Conservation (phyloP, 2,888 invertebrate genomes). For the Cephus rjabovi region DNA sequence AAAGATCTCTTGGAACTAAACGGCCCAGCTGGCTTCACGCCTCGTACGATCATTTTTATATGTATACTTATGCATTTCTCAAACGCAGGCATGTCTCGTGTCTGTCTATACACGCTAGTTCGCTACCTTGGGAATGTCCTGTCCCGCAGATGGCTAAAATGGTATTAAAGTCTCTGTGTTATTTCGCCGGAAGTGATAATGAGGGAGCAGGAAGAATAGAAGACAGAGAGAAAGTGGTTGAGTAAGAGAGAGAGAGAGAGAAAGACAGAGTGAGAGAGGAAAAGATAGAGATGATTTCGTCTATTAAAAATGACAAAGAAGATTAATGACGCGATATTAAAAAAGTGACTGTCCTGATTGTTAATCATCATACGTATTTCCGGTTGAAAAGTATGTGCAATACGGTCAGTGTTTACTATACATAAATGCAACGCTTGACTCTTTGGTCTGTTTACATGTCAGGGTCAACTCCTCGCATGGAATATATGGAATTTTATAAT, state of each 20-base stretch:
- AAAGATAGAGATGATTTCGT: too few species aligned
- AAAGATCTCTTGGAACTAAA: too few species aligned
- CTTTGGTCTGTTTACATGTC: background rate
- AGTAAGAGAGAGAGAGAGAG: background rate
- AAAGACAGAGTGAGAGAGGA: too few species aligned
- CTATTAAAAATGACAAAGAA: too few species aligned
- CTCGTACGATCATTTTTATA: too few species aligned
- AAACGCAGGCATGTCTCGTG: constrained; percentile 5
- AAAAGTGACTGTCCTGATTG: too few species aligned
- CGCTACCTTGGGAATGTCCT: constrained; percentile 93
- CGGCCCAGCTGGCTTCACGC: too few species aligned
- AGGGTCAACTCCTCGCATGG: background rate
- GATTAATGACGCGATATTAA: too few species aligned
- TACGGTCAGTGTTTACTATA: too few species aligned
- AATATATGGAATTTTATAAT: constrained; percentile 11
- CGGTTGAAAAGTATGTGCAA: too few species aligned
- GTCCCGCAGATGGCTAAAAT: constrained; percentile 88
- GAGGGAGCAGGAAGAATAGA: background rate
- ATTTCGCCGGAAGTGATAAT: constrained; percentile 34
- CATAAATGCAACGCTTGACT: too few species aligned
- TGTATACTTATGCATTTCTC: constrained; percentile 3
- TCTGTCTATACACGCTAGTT: constrained; percentile 31
- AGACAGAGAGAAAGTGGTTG: constrained; percentile 1
- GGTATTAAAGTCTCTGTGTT: constrained; percentile 53
- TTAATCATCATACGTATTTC: too few species aligned